Evolutionary conservation across 2,888 invertebrate genomes (phyloP), one percentile per base, ranked within the genome.

Genomic region (Trichopoda pennipes): DNA sequence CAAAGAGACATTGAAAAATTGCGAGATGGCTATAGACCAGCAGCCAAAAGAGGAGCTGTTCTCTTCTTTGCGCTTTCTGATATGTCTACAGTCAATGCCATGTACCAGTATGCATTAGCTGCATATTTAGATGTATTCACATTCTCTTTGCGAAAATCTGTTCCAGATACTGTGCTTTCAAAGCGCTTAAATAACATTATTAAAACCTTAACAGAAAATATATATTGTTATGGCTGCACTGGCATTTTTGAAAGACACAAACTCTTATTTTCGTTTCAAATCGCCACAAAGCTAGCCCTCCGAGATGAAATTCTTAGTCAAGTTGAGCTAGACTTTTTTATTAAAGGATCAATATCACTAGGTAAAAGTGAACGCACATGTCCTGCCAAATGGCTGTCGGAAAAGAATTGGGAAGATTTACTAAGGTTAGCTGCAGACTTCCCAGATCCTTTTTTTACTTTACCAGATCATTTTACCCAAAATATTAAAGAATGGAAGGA

Each of bases 181-280:
- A 95, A 94, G 86, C 93, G 98, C 10, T 91, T 98, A 60, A 91
- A 90, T 51, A 98, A 97, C 88, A 97, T 98, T 78, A 95, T 97
- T 82, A 94, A 94, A 68, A 96, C 94, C 85, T 92, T 98, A 47
- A 98, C 97, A 0, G 95, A 95, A 87, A 97, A 96, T 88, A 95
- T 98, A 0, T 98, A 98, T 87, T 95, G 95, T 87, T 98, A 97
- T 86, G 98, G 97, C 2, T 98, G 98, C 87, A 97, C 96, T 32
- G 96, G 98, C 68, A 96, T 98, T 85, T 98, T 98, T 90, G 97
- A 98, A 90, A 94, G 94, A 55, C 97, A 98, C 92, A 98, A 98
- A 89, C 92, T 98, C 42, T 92, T 98, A 23, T 98, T 94, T 90
- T 97, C 98, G 0, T 96, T 98, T 90, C 97, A 97, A 94, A 97